Conservation (phyloP, 2,797 vertebrate species). For the Denticeps clupeoides region DNA sequence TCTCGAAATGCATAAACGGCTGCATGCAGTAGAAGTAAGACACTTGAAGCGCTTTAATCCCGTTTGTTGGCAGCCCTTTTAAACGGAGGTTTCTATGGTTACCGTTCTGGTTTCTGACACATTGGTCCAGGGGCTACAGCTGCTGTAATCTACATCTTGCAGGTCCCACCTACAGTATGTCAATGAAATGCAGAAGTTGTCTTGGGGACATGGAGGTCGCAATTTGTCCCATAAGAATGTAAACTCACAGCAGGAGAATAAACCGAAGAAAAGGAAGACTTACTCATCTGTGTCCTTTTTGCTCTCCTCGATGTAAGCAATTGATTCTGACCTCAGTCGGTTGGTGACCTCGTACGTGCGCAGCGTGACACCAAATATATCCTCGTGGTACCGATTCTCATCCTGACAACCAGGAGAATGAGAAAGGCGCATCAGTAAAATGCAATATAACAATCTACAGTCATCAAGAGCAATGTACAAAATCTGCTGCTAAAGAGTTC, state of each 20-base stretch:
- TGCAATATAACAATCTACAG: too few species aligned
- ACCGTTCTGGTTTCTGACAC: slow-evolving; percentile 45
- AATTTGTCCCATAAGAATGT: not conserved
- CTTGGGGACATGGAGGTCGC: slow-evolving; percentile 6
- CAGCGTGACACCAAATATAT: slow-evolving; percentile 96
- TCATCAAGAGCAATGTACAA: too few species aligned
- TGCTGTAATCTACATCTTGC: slow-evolving; percentile 28
- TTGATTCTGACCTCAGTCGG: slow-evolving; percentile 93
- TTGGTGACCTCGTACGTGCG: slow-evolving; percentile 96
- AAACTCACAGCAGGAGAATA: slow-evolving; percentile 2
- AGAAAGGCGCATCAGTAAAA: not conserved
- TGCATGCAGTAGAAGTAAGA: slow-evolving; percentile 33
- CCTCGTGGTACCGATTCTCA: slow-evolving; percentile 93
- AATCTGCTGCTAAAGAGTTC: too few species aligned
- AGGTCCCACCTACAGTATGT: slow-evolving; percentile 27
- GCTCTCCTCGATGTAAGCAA: slow-evolving; percentile 96
- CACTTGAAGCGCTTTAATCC: slow-evolving; percentile 52
- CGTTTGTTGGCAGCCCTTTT: slow-evolving; percentile 46
- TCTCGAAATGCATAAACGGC: slow-evolving; percentile 45
- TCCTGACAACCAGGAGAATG: slow-evolving; percentile 54
- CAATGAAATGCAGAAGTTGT: slow-evolving; percentile 4
- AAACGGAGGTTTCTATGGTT: slow-evolving; percentile 51
- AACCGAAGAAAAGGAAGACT: slow-evolving; percentile 32
- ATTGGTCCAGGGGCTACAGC: slow-evolving; percentile 33
- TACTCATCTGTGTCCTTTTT: slow-evolving; percentile 93